A percentile compares a stretch with the other conserved stretches of the same genome.
phyloP scores from a whole-genome alignment of 2,113 vertebrate species.

The Collichthys lucidus region DNA sequence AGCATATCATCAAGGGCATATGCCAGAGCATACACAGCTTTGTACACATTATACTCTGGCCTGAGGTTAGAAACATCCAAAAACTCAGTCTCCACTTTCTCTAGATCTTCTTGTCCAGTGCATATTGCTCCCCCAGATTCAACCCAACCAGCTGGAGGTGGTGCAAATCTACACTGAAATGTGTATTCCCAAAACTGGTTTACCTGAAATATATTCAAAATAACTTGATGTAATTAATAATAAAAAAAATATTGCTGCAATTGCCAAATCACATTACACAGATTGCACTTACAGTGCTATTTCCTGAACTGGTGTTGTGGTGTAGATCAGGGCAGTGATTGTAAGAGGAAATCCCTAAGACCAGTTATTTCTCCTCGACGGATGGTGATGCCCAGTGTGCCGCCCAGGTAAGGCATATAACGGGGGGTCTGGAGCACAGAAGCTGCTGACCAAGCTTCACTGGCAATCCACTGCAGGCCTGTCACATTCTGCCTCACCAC shows the following conservation, averaged over 20 bases:
- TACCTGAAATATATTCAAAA: conserved; percentile 33
- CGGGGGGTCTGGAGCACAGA: conserved; percentile 37
- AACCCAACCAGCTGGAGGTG: neutral
- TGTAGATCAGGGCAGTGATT: conserved; percentile 39
- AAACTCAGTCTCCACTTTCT: conserved; percentile 54
- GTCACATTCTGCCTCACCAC: conserved; percentile 73
- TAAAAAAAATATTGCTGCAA: no score
- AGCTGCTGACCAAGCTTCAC: conserved; percentile 66
- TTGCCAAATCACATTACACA: neutral
- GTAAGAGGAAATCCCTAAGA: conserved; percentile 48
- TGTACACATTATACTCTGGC: conserved; percentile 80
- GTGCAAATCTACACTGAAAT: conserved; percentile 72
- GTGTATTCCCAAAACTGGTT: conserved; percentile 76
- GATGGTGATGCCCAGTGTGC: conserved; percentile 72
- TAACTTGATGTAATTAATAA: no score
- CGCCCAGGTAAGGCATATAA: conserved; percentile 57
- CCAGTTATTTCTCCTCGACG: conserved; percentile 72
- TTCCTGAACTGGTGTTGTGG: neutral
- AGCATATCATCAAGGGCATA: conserved; percentile 74
- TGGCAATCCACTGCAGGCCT: conserved; percentile 78
- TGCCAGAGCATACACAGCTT: conserved; percentile 81
- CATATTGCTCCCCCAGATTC: conserved; percentile 20
- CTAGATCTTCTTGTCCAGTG: conserved; percentile 77
- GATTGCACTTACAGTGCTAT: no score
- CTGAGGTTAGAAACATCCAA: conserved; percentile 68